These are phyloP conservation scores for Nesogale talazaci DNA, from an alignment of 2,113 vertebrate species.

Conservation along the genomic window DNA sequence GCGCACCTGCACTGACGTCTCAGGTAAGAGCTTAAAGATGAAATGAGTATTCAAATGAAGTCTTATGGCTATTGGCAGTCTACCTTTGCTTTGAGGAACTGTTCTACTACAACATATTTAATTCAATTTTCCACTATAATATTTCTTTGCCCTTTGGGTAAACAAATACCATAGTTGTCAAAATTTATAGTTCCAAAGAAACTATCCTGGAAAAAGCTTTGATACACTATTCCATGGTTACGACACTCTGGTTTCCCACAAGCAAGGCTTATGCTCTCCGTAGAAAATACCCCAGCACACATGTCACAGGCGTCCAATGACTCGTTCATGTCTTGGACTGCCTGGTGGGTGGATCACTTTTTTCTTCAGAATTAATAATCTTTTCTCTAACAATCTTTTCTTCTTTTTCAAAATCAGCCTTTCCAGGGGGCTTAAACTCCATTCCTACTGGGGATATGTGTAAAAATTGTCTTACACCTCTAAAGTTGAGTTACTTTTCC, in stretches of 20 bases:
- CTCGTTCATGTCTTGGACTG: not conserved
- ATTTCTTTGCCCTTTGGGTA: not conserved
- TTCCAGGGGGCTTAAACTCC: constrained; percentile 4
- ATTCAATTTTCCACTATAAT: constrained; percentile 29
- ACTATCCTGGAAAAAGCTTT: not conserved
- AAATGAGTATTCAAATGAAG: not conserved
- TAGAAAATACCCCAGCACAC: too few relatives aligned
- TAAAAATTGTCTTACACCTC: not conserved
- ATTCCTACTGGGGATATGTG: not conserved
- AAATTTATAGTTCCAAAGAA: constrained; percentile 21
- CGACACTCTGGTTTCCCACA: too few relatives aligned
- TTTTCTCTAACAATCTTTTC: not conserved
- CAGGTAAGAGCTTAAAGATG: too few relatives aligned
- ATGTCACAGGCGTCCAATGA: not conserved
- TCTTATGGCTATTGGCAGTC: not conserved
- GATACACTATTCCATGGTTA: not conserved
- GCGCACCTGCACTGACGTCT: constrained; percentile 21
- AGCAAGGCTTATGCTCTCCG: too few relatives aligned
- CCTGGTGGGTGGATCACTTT: not conserved
- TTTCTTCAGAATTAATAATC: not conserved
- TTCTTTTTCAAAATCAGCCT: constrained; percentile 20
- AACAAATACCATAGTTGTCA: constrained; percentile 9
- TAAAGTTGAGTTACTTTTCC: constrained; percentile 15
- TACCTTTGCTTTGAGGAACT: constrained; percentile 42
- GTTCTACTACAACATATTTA: not conserved